Base-by-base conservation (phyloP, 2,888 invertebrate genomes). In the Dendrolimus houi region DNA sequence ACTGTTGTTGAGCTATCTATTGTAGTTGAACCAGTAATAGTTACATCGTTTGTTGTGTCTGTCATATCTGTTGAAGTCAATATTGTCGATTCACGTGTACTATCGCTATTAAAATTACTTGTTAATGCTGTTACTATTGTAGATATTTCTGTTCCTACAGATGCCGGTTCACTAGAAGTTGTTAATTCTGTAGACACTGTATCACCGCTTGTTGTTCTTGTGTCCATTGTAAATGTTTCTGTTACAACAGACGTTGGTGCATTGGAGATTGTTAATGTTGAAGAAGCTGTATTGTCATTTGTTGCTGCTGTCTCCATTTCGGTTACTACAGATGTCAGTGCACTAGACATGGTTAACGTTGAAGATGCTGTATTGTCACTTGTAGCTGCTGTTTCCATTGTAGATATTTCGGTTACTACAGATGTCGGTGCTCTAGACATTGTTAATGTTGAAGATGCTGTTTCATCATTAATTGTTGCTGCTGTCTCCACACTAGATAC, bases 1-100 rank as follows among this genome's bases (percentile, higher is more conserved):
- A 55, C 55, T n/a, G 68, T 58, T 9, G 71, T 72, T 6, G 71
- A 65, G 8, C 67, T 56, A 58, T 64, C 72, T 9, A 64, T 64
- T 13, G 70, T 65, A 55, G 68, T 69, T 17, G 62, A 61, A 52
- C 65, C 63, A 6, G 61, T 58, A 53, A 53, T 42, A 42, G 56
- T 60, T 57, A 14, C 62, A 59, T 7, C 58, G 61, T 58, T 62
- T 60, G 61, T 9, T 6, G 6, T 6, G 57, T 41, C 52, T 59
- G 57, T 29, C 59, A 58, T 54, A 59, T 57, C 12, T 14, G 61
- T 57, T 13, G 62, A 62, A 14, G 60, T 62, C 55, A 54, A 56
- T 12, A 47, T 13, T 57, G 61, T 65, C 56, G 58, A 59, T 29
- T 29, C 29, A 29, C 6, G 29, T 53, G 61, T 62, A n/a, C 60